Percentiles rank a stretch among this genome's conserved stretches.
These are phyloP conservation scores for Myrmophylax atrothorax DNA, from an alignment of 2,113 vertebrate species.

Conservation along the genomic window DNA sequence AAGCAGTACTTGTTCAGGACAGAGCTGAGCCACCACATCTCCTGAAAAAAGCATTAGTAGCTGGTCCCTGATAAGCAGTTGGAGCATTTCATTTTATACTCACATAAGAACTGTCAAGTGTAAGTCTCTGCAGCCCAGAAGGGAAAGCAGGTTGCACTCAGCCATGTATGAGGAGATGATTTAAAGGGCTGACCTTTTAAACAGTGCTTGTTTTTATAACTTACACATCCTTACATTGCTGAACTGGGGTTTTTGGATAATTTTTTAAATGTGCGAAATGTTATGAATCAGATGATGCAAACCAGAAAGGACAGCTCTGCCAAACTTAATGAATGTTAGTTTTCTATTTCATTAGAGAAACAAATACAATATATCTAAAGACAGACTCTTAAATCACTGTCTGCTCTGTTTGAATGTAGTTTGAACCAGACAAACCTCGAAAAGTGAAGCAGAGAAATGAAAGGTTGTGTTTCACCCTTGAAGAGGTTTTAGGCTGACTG, in stretches of 20 bases:
- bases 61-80: background rate
- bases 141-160: background rate
- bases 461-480: background rate
- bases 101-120: background rate
- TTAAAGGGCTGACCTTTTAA: constrained; percentile 48
- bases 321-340: background rate
- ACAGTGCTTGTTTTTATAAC: constrained; percentile 8
- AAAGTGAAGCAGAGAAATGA: background rate
- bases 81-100: background rate
- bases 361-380: background rate
- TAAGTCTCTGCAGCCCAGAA: background rate
- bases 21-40: background rate
- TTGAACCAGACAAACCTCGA: constrained; percentile 14
- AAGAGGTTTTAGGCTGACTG: background rate
- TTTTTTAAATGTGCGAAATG: background rate
- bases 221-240: background rate
- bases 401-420: background rate
- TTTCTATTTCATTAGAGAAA: constrained; percentile 49
- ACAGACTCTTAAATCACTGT: background rate
- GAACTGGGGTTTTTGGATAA: background rate
- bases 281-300: constrained; percentile 32
- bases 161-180: background rate
- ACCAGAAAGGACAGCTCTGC: constrained; percentile 25
- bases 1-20: background rate
- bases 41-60: background rate